These are phyloP conservation scores for Coreius guichenoti DNA, from an alignment of 2,797 vertebrate genomes.

Conservation along the genomic window DNA sequence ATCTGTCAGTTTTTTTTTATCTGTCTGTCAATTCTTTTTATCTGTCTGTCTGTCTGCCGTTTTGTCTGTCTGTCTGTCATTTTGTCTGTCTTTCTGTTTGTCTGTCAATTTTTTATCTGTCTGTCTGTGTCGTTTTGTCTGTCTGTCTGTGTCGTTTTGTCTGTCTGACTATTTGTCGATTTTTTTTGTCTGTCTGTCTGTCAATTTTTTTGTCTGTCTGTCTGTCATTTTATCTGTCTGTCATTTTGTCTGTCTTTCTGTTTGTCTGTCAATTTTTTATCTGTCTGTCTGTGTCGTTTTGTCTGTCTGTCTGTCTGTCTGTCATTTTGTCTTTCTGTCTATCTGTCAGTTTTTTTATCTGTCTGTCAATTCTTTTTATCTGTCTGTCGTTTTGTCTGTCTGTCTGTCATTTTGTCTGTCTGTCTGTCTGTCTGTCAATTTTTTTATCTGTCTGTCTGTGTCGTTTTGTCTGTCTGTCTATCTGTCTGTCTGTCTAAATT, in stretches of 20 bases:
- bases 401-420: too few species aligned
- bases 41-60: fast-evolving
- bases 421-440: fast-evolving
- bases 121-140: fast-evolving
- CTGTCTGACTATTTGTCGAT: background rate
- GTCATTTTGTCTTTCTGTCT: too few species aligned
- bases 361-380: too few species aligned
- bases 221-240: too few species aligned
- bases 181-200: fast-evolving
- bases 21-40: fast-evolving
- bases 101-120: fast-evolving
- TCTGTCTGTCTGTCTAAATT: background rate
- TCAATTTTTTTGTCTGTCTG: too few species aligned
- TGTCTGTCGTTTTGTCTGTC: too few species aligned
- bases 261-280: too few species aligned
- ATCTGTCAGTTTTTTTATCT: too few species aligned
- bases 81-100: fast-evolving
- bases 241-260: too few species aligned
- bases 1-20: fast-evolving
- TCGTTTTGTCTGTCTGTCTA: fast-evolving
- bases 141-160: fast-evolving
- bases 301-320: too few species aligned
- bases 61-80: fast-evolving
- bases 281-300: too few species aligned
- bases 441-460: background rate